Evolutionary conservation across 1,140 invertebrate genomes (phyloP).

Genomic region (Yoshiicerus persimilis): DNA sequence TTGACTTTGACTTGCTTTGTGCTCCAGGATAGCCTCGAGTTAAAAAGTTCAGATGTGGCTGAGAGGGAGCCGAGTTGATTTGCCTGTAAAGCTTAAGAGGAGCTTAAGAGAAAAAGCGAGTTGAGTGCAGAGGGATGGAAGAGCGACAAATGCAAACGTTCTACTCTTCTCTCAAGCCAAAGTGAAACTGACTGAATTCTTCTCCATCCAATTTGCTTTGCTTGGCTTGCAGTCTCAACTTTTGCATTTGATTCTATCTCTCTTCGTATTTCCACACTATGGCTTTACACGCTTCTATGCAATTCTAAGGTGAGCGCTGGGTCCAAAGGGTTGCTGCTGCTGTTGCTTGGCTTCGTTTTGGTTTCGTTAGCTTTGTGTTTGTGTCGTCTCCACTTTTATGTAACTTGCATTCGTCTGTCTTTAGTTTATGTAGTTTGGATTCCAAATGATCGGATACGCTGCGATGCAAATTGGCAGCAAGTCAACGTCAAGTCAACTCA

Average conservation of each 20-base stretch:
- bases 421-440: background rate
- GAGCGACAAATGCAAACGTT: background rate
- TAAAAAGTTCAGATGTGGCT: no score
- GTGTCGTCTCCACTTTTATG: background rate
- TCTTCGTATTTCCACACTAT: background rate
- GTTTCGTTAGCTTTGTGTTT: background rate
- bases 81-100: background rate
- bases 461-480: background rate
- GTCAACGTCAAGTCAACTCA: background rate
- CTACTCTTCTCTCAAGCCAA: background rate
- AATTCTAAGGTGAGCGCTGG: background rate
- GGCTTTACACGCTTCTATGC: background rate
- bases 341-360: background rate
- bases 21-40: background rate
- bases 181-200: background rate
- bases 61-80: background rate
- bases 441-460: background rate
- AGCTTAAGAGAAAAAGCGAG: background rate
- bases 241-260: background rate
- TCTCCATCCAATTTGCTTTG: background rate
- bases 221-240: background rate
- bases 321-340: no score
- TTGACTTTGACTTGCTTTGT: background rate
- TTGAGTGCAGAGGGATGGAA: background rate
- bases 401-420: background rate